A percentile compares a stretch with the other conserved stretches of the same genome.
phyloP scores from a whole-genome alignment of 2,888 invertebrate species.

The Smittia sp. region DNA sequence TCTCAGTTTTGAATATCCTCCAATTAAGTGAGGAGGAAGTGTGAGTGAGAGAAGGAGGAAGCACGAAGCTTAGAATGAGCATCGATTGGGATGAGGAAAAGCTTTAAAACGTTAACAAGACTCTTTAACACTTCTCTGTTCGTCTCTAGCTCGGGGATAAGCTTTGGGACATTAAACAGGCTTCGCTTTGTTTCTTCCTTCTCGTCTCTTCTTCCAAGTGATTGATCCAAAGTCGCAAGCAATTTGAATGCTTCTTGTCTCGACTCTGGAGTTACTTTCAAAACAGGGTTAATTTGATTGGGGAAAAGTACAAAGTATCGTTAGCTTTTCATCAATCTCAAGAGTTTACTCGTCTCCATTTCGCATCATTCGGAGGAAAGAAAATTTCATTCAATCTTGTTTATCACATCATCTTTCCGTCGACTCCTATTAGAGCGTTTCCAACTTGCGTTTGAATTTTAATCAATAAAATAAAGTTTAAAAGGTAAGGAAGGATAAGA shows the following conservation, averaged over 20 bases:
- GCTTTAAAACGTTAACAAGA: too few species aligned
- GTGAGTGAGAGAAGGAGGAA: too few species aligned
- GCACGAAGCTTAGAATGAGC: too few species aligned
- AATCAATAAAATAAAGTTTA: conserved; percentile 1
- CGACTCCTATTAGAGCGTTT: background rate
- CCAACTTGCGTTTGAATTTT: background rate
- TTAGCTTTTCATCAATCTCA: background rate
- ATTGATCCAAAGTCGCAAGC: background rate
- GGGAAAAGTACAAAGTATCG: background rate
- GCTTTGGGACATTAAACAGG: too few species aligned
- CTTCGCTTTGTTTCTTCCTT: background rate
- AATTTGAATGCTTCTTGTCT: background rate
- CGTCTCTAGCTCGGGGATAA: too few species aligned
- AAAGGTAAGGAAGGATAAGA: conserved; percentile 2
- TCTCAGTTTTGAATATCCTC: background rate
- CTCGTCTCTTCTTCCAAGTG: background rate
- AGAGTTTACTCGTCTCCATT: background rate
- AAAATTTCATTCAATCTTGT: background rate
- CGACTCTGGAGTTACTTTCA: background rate
- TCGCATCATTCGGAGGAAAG: background rate
- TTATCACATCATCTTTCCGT: too few species aligned
- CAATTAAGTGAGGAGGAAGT: too few species aligned
- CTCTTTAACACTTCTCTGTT: too few species aligned
- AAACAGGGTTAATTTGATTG: background rate
- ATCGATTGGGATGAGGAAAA: too few species aligned